Conservation (phyloP, 2,888 invertebrate genomes). For the Drosophila ustulata region DNA sequence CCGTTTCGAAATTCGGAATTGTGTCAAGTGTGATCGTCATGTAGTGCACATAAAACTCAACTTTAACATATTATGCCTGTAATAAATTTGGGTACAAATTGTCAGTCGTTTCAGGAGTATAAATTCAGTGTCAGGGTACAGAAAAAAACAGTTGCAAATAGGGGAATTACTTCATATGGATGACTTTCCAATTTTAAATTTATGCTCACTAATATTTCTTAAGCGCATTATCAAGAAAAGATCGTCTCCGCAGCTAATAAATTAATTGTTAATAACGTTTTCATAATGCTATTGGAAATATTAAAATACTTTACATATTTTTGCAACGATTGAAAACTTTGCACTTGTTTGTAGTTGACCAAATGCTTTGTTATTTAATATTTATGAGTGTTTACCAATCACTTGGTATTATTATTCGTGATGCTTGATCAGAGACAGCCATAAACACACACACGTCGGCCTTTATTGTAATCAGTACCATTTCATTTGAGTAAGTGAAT, state of each 20-base stretch:
- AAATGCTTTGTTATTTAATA: constrained; percentile 6
- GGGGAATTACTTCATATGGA: not conserved
- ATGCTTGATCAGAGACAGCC: constrained; percentile 27
- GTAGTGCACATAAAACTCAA: not conserved
- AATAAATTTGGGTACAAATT: not conserved
- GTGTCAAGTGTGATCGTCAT: not conserved
- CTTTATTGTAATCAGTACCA: constrained; percentile 41
- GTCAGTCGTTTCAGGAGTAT: not conserved
- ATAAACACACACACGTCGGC: constrained; percentile 18
- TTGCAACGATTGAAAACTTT: not conserved
- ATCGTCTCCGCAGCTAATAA: not conserved
- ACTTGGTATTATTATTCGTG: constrained; percentile 24
- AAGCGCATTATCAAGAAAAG: not conserved
- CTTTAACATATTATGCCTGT: not conserved
- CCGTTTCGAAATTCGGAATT: constrained; percentile 2
- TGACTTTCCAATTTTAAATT: not conserved
- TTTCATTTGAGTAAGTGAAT: constrained; percentile 31
- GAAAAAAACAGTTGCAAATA: not conserved
- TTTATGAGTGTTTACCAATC: constrained; percentile 28
- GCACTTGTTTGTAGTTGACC: not conserved
- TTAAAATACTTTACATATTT: not conserved
- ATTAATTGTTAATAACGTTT: not conserved
- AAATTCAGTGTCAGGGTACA: not conserved
- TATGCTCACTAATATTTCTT: not conserved
- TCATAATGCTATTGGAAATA: not conserved